Base-by-base conservation (phyloP, 2,888 invertebrate species). In the Craniophora ligustri region DNA sequence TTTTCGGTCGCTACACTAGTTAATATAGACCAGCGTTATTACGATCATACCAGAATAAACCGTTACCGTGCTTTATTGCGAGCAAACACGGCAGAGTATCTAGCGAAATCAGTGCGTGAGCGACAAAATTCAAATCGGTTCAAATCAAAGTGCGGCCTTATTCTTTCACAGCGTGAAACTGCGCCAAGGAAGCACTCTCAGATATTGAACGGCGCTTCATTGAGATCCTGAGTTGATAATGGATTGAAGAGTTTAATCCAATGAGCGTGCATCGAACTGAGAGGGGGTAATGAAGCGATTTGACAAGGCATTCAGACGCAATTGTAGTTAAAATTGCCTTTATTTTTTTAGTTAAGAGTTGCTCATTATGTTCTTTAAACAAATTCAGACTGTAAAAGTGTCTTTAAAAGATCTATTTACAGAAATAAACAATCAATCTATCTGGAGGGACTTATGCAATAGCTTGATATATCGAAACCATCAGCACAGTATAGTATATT, bases 101-200 rank as follows among this genome's bases (percentile, higher is more conserved):
- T 10, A 26, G 4, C n/a, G 26, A 26, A 11, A 35, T 19, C 15
- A 8, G 4, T 14, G 31, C 8, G 8, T 16, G 18, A 28, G 5
- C 15, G 6, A 8, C 8, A 11, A 28, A 49, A 35, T 40, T 23
- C 11, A 1, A 14, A 14, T 39, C 16, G 23, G 2, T n/a, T 26
- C n/a, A 1, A 26, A 3, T 23, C 10, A 10, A 59, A 47, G 19
- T 14, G 15, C 13, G 13, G n/a, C 35, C 13, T 56, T 46, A 59
- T 56, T 67, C 53, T 59, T 64, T 40, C 45, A 49, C 30, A 39
- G 61, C 54, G 34, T 61, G 50, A 55, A 57, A 31, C 61, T 28
- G 40, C 38, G 21, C 18, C n/a, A 19, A 47, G 44, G 23, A 38
- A 60, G 32, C 41, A 48, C 36, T 50, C 41, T 34, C 13, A 49